Evolutionary conservation across 2,797 vertebrate genomes (phyloP).

Genomic region (Ctenopoma kingsleyae): DNA sequence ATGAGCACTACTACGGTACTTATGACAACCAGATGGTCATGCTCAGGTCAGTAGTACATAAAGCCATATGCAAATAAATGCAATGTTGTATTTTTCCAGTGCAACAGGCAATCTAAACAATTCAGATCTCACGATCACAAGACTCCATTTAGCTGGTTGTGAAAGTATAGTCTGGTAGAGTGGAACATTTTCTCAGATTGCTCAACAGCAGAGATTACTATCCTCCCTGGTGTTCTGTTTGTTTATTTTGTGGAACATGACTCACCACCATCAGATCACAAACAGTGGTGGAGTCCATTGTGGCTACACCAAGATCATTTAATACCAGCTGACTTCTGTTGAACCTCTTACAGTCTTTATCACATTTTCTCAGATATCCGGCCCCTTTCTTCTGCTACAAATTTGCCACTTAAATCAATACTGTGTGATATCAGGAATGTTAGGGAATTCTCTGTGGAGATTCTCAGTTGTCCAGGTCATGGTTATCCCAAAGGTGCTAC

Average conservation of each 20-base stretch:
- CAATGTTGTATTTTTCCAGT: too few species aligned
- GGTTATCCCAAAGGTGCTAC: too few species aligned
- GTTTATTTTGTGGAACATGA: slow-evolving; percentile 24
- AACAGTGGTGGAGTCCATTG: neutral
- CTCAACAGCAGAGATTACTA: slow-evolving; percentile 14
- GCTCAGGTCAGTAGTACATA: too few species aligned
- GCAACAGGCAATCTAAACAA: too few species aligned
- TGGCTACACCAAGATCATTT: slow-evolving; percentile 5
- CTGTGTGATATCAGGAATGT: neutral
- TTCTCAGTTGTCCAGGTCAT: too few species aligned
- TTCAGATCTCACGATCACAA: neutral
- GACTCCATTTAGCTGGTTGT: slow-evolving; percentile 17
- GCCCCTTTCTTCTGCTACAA: neutral
- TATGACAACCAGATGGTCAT: too few species aligned
- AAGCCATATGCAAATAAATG: too few species aligned
- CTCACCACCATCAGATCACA: slow-evolving; percentile 18
- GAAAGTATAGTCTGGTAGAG: slow-evolving; percentile 6
- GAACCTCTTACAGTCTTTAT: slow-evolving; percentile 1
- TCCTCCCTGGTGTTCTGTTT: neutral
- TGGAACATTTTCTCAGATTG: slow-evolving; percentile 5
- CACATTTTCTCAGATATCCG: neutral
- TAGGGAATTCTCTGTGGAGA: too few species aligned
- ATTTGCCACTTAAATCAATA: neutral
- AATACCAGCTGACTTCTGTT: slow-evolving; percentile 1
- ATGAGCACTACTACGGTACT: too few species aligned